Base-by-base conservation (phyloP, 2,888 invertebrate genomes). In the Flabesymbios commensalis region DNA sequence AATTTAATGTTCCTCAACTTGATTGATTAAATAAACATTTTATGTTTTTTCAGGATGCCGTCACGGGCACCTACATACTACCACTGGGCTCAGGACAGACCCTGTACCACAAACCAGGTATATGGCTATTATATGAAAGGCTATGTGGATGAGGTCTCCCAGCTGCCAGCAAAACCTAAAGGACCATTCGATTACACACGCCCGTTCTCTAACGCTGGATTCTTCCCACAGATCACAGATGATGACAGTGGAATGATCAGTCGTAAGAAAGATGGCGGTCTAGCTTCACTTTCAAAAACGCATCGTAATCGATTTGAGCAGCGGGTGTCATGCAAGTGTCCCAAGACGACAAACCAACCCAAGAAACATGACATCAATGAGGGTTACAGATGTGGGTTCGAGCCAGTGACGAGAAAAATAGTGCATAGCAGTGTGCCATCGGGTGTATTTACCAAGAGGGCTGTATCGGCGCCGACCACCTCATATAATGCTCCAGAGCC, bases 21-120 rank as follows among this genome's bases (percentile, higher is more conserved):
- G n/a, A n/a, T n/a, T n/a, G n/a, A n/a, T n/a, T n/a, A n/a, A n/a
- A n/a, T n/a, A n/a, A n/a, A n/a, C n/a, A n/a, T n/a, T 45, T 22
- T 7, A 10, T 14, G 45, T 19, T 10, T 7, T 22, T 14, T 31
- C 49, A 49, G 29, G 5, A 49, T 61, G 57, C 57, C 61, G 32
- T 33, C 29, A 7, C 26, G 49, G 26, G 61, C 61, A 14, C 63
- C 68, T 3, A 33, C 60, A 4, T 68, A 68, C 59, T 68, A 65
- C 65, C 67, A 66, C 43, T 68, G 68, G 68, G 47, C 67, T 10
- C 33, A 64, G 53, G 63, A 68, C 58, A 64, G 65, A 47, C 68
- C 68, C 1, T 53, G 42, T 39, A 68, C 68, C 22, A 67, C 68
- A 26, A 68, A 68, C 61, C 63, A 67, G 43, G 47, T 47, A 19